Evolutionary conservation across 2,113 vertebrate species (phyloP).

Genomic region (Mobula birostris): DNA sequence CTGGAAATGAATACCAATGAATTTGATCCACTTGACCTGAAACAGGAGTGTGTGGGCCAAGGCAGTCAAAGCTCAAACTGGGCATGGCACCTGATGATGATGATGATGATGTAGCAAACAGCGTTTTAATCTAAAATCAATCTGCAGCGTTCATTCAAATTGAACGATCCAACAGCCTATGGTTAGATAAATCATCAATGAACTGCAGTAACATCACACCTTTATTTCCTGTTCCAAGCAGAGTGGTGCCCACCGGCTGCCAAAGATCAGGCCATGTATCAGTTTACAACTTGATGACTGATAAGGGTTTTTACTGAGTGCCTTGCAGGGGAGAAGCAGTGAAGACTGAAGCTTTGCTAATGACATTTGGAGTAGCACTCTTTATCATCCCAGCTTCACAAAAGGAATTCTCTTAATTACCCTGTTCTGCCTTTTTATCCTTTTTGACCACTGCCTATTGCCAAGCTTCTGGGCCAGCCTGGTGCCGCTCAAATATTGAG

Average conservation of each 20-base stretch:
- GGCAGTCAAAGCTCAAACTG: neutral
- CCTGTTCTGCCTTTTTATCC: neutral
- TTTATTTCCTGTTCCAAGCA: neutral
- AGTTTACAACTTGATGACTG: neutral
- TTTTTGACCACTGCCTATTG: neutral
- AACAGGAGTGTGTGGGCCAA: too few relatives aligned
- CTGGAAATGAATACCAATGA: too few relatives aligned
- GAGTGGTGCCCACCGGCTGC: neutral
- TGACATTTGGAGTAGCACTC: neutral
- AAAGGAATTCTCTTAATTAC: neutral
- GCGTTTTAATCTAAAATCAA: neutral
- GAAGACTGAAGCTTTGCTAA: neutral
- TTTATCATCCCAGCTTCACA: neutral
- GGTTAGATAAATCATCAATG: neutral
- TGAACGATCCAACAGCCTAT: neutral
- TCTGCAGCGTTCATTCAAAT: neutral
- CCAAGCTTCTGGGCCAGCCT: neutral
- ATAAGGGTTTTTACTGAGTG: neutral
- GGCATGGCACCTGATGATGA: too few relatives aligned
- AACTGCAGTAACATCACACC: neutral
- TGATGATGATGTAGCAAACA: neutral
- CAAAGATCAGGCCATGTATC: neutral
- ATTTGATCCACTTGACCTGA: too few relatives aligned
- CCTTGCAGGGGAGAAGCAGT: neutral
- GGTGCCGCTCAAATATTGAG: neutral